Evolutionary conservation across 2,888 invertebrate species (phyloP), one percentile per base, ranked within the genome.

Genomic region (Cataglyphis rosenhaueri): DNA sequence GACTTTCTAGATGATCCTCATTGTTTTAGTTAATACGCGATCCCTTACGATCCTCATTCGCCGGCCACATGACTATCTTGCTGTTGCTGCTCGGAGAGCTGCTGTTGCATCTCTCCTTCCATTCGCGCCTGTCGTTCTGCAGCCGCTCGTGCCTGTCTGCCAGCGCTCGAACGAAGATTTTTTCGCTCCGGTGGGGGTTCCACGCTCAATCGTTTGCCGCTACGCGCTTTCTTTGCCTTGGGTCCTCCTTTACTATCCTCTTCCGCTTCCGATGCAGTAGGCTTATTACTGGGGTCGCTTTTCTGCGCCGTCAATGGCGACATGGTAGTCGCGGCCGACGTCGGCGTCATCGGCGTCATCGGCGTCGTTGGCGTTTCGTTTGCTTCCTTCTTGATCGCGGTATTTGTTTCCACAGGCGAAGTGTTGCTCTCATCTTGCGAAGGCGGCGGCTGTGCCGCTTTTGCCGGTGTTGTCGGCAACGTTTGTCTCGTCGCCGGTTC

Each of bases 161-260:
- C 97, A 52, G 98, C 97, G 94, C 97, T 98, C 5, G 97, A 97
- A 48, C 96, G 95, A 84, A 96, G 93, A 92, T 96, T 96, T 89
- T 96, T 96, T 84, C 96, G 95, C 89, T 96, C 96, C 1, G 95
- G 95, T 9, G 96, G 95, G 12, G 96, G 96, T 87, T 96, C 96
- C 61, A 95, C 94, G 70, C 95, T 94, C 44, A 91, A 32, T 66
- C 95, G 93, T 79, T 96, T 96, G 12, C 95, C 95, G 8, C 95
- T 92, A n/a, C 94, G 89, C 0, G 93, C 90, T 82, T 94, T 94
- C 79, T 94, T 94, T 1, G 87, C 87, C 68, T 93, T 93, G 15
- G 91, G 87, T 64, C 91, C 90, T 62, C 91, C 91, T 83, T 94
- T 94, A 68, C 91, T 91, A 68, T 92, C 93, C 15, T 93, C 93